These are phyloP conservation scores for Spheniscus humboldti DNA, from an alignment of 2,797 vertebrate genomes.

Conservation along the genomic window DNA sequence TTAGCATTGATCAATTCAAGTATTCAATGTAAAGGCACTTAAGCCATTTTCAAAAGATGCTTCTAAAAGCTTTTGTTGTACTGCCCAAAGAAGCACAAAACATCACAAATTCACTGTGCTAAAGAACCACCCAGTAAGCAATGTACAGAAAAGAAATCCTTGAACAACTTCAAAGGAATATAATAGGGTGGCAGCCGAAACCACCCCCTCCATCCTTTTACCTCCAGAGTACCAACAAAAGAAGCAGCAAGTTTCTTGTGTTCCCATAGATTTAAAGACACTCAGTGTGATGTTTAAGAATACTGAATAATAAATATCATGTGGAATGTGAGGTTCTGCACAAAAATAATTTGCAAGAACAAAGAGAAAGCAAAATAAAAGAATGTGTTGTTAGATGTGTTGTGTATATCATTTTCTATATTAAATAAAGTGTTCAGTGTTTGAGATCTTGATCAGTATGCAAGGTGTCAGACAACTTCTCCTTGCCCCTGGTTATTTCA, in stretches of 20 bases:
- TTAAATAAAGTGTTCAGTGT: neutral
- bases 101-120: neutral
- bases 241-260: neutral
- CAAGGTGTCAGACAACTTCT: neutral
- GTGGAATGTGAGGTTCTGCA: neutral
- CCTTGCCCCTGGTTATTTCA: neutral
- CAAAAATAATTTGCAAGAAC: neutral
- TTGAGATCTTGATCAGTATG: neutral
- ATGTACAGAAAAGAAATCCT: neutral
- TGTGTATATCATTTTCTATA: neutral
- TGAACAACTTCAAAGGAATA: neutral
- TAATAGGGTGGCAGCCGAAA: neutral
- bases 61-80: neutral
- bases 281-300: neutral
- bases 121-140: neutral
- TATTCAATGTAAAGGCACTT: neutral
- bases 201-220: rapidly evolving
- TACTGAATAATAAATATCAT: neutral
- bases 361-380: neutral
- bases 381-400: neutral
- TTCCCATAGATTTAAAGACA: neutral
- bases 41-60: neutral
- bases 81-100: neutral
- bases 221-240: neutral
- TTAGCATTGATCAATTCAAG: neutral